These are phyloP conservation scores for Hyles lineata DNA, from an alignment of 2,888 invertebrate species.

Conservation along the genomic window DNA sequence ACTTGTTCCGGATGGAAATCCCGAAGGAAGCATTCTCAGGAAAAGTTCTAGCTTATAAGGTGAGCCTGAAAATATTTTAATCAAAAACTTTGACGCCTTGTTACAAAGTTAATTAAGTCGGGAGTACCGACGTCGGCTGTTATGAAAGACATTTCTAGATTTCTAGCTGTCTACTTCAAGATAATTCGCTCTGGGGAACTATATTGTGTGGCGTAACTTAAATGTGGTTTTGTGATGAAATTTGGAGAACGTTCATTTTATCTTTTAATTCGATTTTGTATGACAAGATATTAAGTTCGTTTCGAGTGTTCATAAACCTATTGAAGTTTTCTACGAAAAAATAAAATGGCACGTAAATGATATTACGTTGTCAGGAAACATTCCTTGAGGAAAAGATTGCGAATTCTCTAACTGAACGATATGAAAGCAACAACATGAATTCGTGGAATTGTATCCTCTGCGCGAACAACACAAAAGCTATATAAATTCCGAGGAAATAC, in stretches of 20 bases:
- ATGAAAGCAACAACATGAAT: too few relatives aligned
- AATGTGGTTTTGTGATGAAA: not conserved
- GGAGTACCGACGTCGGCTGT: slow-evolving; percentile 20
- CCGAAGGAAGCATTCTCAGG: slow-evolving; percentile 89
- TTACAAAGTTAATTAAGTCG: slow-evolving; percentile 30
- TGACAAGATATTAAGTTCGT: too few relatives aligned
- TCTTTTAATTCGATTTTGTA: too few relatives aligned
- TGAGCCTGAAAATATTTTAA: slow-evolving; percentile 59
- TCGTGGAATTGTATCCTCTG: too few relatives aligned
- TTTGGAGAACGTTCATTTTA: not conserved
- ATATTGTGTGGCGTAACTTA: not conserved
- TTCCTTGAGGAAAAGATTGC: too few relatives aligned
- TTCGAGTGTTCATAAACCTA: too few relatives aligned
- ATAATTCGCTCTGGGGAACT: not conserved
- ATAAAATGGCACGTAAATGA: too few relatives aligned
- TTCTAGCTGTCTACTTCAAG: slow-evolving; percentile 1
- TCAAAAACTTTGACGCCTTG: slow-evolving; percentile 18
- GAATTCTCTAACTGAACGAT: too few relatives aligned
- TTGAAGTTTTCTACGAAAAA: too few relatives aligned
- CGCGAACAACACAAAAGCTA: too few relatives aligned
- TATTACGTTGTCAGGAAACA: too few relatives aligned
- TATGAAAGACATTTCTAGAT: slow-evolving; percentile 5
- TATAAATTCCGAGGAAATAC: too few relatives aligned
- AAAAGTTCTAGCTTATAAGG: slow-evolving; percentile 88
- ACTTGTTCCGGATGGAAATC: slow-evolving; percentile 89